Evolutionary conservation across 2,797 vertebrate species (phyloP).

Genomic region (Chelon auratus): DNA sequence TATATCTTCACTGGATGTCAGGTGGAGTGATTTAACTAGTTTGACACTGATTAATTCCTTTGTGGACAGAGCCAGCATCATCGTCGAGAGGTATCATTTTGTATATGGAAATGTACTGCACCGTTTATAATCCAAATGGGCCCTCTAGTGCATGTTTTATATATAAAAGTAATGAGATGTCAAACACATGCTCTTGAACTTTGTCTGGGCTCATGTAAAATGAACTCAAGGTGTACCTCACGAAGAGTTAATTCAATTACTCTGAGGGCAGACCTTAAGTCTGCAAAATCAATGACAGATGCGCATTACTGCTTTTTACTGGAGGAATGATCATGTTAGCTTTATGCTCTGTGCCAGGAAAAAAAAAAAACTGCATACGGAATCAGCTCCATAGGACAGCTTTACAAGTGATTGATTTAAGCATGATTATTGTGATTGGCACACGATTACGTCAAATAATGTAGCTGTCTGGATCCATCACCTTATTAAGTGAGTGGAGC

Average conservation of each 20-base stretch:
- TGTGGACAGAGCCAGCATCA: constrained; percentile 2
- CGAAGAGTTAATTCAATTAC: constrained; percentile 67
- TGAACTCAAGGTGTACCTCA: constrained; percentile 34
- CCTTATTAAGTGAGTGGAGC: constrained; percentile 46
- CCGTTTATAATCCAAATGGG: constrained; percentile 15
- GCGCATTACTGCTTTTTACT: constrained; percentile 61
- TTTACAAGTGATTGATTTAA: constrained; percentile 60
- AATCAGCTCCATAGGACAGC: constrained; percentile 43
- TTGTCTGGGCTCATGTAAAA: constrained; percentile 20
- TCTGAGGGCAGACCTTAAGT: constrained; percentile 50
- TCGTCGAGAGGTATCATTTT: constrained; percentile 23
- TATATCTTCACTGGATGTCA: constrained; percentile 22
- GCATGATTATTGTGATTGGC: constrained; percentile 59
- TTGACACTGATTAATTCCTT: constrained; percentile 23
- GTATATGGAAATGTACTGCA: not conserved
- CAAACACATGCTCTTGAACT: constrained; percentile 26
- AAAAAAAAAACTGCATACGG: constrained; percentile 37
- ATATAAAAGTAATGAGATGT: not conserved
- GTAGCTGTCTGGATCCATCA: constrained; percentile 60
- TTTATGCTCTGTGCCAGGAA: constrained; percentile 56
- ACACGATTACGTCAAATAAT: constrained; percentile 64
- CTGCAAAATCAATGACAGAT: constrained; percentile 73
- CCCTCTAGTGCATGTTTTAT: constrained; percentile 2
- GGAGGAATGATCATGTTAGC: constrained; percentile 47
- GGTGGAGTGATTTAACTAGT: constrained; percentile 32